Evolutionary conservation across 2,113 vertebrate species (phyloP).

Genomic region (Cavia aperea): DNA sequence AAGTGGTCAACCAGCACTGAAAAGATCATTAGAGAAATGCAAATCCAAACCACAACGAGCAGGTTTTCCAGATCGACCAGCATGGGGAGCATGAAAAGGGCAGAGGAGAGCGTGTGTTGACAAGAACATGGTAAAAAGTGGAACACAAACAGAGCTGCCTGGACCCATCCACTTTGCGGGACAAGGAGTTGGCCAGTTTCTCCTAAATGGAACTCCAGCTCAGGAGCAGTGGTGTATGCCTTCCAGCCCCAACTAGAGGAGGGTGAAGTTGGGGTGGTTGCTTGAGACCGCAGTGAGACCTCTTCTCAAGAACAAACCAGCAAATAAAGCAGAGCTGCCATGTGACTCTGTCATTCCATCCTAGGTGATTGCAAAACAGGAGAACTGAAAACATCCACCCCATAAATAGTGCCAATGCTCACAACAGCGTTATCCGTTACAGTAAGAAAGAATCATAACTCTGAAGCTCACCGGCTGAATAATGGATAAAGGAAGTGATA

Average conservation of each 20-base stretch:
- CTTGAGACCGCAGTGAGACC: not conserved
- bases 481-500: not conserved
- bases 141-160: not conserved
- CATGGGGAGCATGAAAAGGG: not conserved
- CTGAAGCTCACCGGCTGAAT: not conserved
- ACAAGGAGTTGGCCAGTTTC: not conserved
- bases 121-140: not conserved
- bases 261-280: not conserved
- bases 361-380: not conserved
- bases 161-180: not conserved
- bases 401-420: not conserved
- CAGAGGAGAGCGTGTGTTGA: not conserved
- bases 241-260: not conserved
- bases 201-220: not conserved
- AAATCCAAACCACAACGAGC: not conserved
- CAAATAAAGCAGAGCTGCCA: not conserved
- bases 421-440: not conserved
- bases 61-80: not conserved
- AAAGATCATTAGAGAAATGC: not conserved
- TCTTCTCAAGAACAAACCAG: not conserved
- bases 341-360: not conserved
- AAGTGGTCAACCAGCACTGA: not conserved
- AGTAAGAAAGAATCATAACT: not conserved
- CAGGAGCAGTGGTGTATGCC: not conserved
- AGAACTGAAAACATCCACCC: not conserved